Evolutionary conservation across 2,888 invertebrate genomes (phyloP).

Genomic region (Drosophila sordidula): DNA sequence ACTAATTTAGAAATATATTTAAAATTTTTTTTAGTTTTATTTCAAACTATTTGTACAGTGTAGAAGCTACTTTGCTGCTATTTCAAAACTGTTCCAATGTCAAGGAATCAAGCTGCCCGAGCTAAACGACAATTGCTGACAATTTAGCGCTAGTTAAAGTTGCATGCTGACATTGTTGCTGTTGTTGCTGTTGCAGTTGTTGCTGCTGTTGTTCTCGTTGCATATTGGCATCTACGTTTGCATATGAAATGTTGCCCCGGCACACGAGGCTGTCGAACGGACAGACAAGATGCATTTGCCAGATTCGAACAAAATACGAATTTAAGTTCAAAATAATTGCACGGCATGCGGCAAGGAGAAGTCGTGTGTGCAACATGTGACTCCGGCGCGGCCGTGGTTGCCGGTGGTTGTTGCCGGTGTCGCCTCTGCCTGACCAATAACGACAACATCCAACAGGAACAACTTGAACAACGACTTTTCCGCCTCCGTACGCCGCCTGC

Average conservation of each 20-base stretch:
- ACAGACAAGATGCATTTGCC: constrained; percentile 77
- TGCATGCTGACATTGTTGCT: constrained; percentile 26
- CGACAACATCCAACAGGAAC: constrained; percentile 61
- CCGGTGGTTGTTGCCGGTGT: not conserved
- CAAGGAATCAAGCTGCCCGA: constrained; percentile 11
- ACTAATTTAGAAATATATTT: too few relatives aligned
- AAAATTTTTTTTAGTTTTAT: too few relatives aligned
- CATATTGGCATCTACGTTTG: constrained; percentile 53
- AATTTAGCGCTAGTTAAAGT: constrained; percentile 64
- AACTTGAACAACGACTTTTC: constrained; percentile 78
- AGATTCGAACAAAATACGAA: constrained; percentile 82
- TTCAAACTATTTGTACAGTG: too few relatives aligned
- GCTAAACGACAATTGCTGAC: constrained; percentile 68
- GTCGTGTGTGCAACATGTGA: constrained; percentile 65
- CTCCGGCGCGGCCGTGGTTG: constrained; percentile 1
- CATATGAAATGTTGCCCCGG: constrained; percentile 65
- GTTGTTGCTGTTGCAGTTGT: constrained; percentile 12
- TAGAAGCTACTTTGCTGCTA: not conserved
- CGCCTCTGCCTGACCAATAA: constrained; percentile 59
- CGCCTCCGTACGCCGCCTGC: constrained; percentile 66
- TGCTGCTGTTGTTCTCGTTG: constrained; percentile 6
- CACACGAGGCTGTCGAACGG: constrained; percentile 49
- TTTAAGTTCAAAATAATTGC: constrained; percentile 83
- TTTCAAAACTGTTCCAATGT: constrained; percentile 14
- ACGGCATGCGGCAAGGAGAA: constrained; percentile 75